Percentiles rank a stretch among this genome's conserved stretches.
Evolutionary conservation across 2,888 invertebrate species (phyloP).

Genomic region (Hymenopus coronatus): DNA sequence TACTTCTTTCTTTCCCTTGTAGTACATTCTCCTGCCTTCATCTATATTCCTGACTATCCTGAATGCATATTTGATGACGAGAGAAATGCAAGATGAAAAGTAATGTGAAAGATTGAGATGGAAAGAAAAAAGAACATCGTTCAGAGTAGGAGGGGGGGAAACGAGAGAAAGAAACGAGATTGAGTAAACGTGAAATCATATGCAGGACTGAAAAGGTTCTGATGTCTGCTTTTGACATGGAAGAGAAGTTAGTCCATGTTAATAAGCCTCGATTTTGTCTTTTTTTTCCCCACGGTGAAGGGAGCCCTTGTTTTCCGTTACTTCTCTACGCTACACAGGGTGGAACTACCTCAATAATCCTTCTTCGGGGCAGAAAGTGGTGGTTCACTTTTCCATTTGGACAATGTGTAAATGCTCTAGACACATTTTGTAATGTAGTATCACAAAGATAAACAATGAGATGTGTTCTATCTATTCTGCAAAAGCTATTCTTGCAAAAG

Average conservation of each 20-base stretch:
- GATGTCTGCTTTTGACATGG: slow-evolving; percentile 52
- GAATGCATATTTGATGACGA: slow-evolving; percentile 18
- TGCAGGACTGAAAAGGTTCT: slow-evolving; percentile 13
- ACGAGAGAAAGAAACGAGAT: slow-evolving; percentile 12
- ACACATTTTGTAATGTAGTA: no score
- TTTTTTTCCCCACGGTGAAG: background rate
- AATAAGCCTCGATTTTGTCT: slow-evolving; percentile 41
- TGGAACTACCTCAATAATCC: background rate
- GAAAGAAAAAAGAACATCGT: background rate
- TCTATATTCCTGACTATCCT: slow-evolving; percentile 13
- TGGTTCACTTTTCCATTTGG: no score
- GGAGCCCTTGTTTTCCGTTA: background rate
- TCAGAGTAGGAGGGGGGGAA: background rate
- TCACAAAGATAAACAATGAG: no score
- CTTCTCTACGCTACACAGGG: background rate
- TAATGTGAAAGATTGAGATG: background rate
- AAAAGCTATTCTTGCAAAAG: no score
- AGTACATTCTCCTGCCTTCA: slow-evolving; percentile 7
- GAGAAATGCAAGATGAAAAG: slow-evolving; percentile 6
- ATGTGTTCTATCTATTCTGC: no score
- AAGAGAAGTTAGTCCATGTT: slow-evolving; percentile 51
- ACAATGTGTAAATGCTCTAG: no score
- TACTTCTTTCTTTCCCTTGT: background rate
- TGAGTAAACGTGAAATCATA: slow-evolving; percentile 16
- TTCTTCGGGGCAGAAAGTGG: no score